Base-by-base conservation (phyloP, 2,797 vertebrate genomes). In the Astyanax mexicanus region DNA sequence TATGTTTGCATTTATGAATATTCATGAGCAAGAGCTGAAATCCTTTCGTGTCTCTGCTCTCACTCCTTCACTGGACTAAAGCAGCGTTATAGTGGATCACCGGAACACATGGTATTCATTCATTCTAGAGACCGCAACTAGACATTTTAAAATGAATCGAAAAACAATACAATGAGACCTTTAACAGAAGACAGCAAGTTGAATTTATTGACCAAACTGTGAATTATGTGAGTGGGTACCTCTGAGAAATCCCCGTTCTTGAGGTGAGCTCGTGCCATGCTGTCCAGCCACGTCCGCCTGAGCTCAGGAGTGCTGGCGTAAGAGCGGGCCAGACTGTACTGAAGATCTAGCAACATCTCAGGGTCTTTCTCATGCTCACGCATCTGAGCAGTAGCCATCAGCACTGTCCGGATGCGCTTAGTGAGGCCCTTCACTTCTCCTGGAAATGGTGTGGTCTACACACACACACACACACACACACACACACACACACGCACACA, bases 321-420 rank as follows among this genome's bases (percentile, higher is more conserved):
- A 21, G 97, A 99, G 45, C 96, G 95, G 52, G 97, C 97, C 84
- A 99, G 92, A 72, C 97, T 99, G 88, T 98, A 98, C 85, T 99
- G 97, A 1, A 99, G 94, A 88, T 99, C 97, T 71, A 98, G 89
- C 78, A 98, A 81, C 97, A 99, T 98, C 89, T 99, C 97, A 0
- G 97, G 98, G 84, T 99, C 97, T 64, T 94, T 96, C 72, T 99
- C 96, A 0, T 99, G 98, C 77, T 99, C 97, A 54, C 96, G 95
- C 97, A 99, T 98, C 86, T 98, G 97, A 10, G 97, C 97, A 0
- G 97, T 99, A 84, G 97, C 98, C 97, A 98, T 98, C 78, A 99
- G 94, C 64, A 99, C 98, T 0, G 97, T 98, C 3, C 96, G 96
- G 81, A 99, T 98, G 70, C 96, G 95, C 90, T 96, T 98, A 3